phyloP scores from a whole-genome alignment of 2,113 vertebrate species.

The Cyphomyrus discorhynchus region DNA sequence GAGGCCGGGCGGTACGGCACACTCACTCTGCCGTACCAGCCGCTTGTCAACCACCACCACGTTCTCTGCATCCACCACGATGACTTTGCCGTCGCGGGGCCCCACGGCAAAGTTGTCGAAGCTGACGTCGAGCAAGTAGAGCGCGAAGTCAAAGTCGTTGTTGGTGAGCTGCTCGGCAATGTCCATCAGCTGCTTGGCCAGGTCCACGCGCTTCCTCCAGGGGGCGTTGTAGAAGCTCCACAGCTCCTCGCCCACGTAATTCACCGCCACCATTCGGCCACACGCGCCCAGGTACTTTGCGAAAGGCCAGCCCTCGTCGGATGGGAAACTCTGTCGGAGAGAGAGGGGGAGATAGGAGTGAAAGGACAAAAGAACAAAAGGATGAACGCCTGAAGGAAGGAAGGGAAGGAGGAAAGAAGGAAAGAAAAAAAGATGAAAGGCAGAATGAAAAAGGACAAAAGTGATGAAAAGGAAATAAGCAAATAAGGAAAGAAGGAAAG shows the following conservation, averaged over 20 bases:
- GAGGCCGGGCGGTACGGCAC: background rate
- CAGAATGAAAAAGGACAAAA: background rate
- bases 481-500: background rate
- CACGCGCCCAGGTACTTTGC: conserved; percentile 96
- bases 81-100: conserved; percentile 90
- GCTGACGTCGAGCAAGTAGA: conserved; percentile 98
- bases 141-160: conserved; percentile 98
- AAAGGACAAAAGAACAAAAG: background rate
- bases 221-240: conserved; percentile 95
- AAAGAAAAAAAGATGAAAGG: background rate
- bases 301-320: conserved; percentile 96
- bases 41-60: conserved; percentile 96
- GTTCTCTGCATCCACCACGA: conserved; percentile 97
- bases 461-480: background rate
- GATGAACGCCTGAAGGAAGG: background rate
- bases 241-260: conserved; percentile 94
- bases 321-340: conserved; percentile 82
- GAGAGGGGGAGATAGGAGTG: conserved; percentile 24
- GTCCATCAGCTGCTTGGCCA: conserved; percentile 95
- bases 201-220: conserved; percentile 90
- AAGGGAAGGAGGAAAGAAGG: conserved; percentile 21
- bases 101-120: conserved; percentile 98
- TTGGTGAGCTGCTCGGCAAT: conserved; percentile 97
- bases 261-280: conserved; percentile 93
- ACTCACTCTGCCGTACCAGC: conserved; percentile 95